phyloP scores from a whole-genome alignment of 2,888 invertebrate genomes.

The Tupiocoris notatus region DNA sequence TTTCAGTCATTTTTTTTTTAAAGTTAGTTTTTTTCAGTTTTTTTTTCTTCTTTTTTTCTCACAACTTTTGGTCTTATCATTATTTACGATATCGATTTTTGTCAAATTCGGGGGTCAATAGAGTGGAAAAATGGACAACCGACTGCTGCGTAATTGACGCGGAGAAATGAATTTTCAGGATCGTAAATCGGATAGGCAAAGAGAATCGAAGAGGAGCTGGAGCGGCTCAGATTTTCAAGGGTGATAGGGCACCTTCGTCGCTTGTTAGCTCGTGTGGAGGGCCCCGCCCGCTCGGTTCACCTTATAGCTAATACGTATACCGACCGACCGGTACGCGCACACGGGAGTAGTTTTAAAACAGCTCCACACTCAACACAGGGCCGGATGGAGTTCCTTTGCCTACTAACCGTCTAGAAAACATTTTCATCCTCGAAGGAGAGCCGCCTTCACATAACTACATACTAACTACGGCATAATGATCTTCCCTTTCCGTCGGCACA shows the following conservation, averaged over 20 bases:
- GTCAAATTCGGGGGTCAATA: too few species aligned
- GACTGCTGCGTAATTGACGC: too few species aligned
- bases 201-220: not conserved
- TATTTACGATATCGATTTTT: too few species aligned
- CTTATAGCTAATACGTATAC: too few species aligned
- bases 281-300: conserved; percentile 25
- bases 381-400: conserved; percentile 33
- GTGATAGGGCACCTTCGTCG: conserved; percentile 29
- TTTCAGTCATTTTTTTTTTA: too few species aligned
- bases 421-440: not conserved
- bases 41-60: too few species aligned
- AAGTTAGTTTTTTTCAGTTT: too few species aligned
- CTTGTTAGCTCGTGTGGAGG: conserved; percentile 27
- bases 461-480: conserved; percentile 42
- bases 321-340: conserved; percentile 13
- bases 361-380: conserved; percentile 28
- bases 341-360: conserved; percentile 38
- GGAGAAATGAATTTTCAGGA: not conserved
- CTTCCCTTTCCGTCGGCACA: conserved; percentile 12
- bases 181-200: not conserved
- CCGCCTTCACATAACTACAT: conserved; percentile 39
- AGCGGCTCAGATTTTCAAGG: conserved; percentile 16
- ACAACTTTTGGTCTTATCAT: too few species aligned
- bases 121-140: too few species aligned
- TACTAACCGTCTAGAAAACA: conserved; percentile 43